Percentiles rank a stretch among this genome's conserved stretches.
Conservation (phyloP, 23 tunicate genomes). For the Trididemnum clinides region DNA sequence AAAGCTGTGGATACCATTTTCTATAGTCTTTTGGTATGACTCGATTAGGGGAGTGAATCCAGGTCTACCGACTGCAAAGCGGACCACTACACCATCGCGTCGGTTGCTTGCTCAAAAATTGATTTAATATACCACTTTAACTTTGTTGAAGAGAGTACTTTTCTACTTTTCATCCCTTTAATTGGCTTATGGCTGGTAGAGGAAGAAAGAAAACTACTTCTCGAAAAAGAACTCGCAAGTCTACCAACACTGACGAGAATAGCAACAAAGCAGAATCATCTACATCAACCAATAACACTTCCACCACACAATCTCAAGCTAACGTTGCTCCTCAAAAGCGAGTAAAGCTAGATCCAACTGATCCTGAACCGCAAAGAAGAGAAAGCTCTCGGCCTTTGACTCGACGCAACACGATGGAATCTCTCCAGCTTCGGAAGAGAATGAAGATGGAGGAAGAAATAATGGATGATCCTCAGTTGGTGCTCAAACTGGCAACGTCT, state of each 20-base stretch:
- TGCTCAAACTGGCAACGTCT: slow-evolving; percentile 71
- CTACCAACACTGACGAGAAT: not conserved
- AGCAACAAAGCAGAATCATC: not conserved
- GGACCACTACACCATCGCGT: no score
- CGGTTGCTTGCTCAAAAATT: no score
- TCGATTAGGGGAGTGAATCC: no score
- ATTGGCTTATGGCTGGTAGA: slow-evolving; percentile 35
- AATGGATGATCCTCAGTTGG: slow-evolving; percentile 65
- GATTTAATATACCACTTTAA: no score
- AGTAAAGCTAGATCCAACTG: not conserved
- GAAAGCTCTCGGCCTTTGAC: not conserved
- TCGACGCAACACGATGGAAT: slow-evolving; percentile 15
- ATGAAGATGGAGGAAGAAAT: slow-evolving; percentile 28
- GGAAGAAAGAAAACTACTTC: slow-evolving; percentile 28
- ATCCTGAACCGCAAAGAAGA: not conserved
- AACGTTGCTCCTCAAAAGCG: slow-evolving; percentile 6
- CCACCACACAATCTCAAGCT: not conserved
- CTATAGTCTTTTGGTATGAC: no score
- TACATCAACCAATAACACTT: not conserved
- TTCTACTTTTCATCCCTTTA: not conserved
- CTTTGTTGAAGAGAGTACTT: no score
- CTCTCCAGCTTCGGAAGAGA: slow-evolving; percentile 7
- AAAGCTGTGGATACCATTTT: no score
- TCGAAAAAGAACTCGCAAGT: slow-evolving; percentile 17
- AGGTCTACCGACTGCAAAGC: no score